Conservation (phyloP, 2,113 vertebrate species). For the Cinclus cinclus region DNA sequence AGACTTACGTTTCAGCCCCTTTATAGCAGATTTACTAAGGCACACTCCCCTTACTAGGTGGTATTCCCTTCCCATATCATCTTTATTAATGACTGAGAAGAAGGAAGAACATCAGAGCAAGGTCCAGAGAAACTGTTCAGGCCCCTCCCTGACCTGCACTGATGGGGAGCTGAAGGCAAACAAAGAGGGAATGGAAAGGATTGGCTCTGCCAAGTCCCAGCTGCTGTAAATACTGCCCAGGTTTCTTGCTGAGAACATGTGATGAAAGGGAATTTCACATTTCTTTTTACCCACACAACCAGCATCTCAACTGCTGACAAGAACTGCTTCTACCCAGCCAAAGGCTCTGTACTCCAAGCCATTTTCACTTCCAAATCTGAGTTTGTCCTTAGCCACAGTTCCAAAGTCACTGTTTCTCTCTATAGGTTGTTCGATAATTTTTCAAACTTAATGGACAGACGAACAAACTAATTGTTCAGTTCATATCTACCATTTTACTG, state of each 20-base stretch:
- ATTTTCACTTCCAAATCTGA: neutral
- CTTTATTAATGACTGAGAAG: neutral
- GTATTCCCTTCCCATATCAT: neutral
- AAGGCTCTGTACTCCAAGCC: neutral
- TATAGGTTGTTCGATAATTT: neutral
- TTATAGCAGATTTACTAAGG: neutral
- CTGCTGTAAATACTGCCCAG: neutral
- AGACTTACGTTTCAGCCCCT: neutral
- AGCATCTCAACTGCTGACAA: neutral
- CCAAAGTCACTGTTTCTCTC: neutral
- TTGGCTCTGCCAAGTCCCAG: neutral
- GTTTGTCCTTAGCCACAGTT: neutral
- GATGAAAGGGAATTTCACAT: neutral
- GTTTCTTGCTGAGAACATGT: neutral
- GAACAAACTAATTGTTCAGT: neutral
- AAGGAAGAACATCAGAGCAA: neutral
- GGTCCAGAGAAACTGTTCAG: neutral
- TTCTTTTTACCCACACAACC: neutral
- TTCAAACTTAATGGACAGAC: neutral
- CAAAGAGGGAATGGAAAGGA: neutral
- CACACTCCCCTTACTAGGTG: neutral
- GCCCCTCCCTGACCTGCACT: neutral
- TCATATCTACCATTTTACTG: neutral
- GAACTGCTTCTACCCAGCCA: neutral
- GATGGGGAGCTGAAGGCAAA: neutral